Base-by-base conservation (phyloP, 2,113 vertebrate genomes). In the Psammodynastes pulverulentus region DNA sequence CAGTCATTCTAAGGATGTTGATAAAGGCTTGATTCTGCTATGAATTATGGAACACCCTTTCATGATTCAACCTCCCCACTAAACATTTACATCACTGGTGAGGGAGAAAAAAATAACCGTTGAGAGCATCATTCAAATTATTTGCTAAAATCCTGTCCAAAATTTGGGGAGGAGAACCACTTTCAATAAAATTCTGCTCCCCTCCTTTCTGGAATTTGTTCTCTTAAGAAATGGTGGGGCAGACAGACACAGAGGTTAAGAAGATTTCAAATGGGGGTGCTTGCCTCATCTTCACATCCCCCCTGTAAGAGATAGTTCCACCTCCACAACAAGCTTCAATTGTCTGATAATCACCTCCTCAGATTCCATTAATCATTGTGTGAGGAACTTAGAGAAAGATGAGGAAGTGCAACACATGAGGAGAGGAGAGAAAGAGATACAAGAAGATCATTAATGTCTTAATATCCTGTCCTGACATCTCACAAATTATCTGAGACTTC, bases 381-480 rank as follows among this genome's bases (percentile, higher is more conserved):
- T 1, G 1, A 4, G 26, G 84, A 93, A 86, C 85, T 15, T 19
- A 0, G 90, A 34, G 86, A 90, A 94, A 93, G 94, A 95, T 2
- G 91, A 0, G 0, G 45, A 56, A 17, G 39, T 26, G 43, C 21
- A 0, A n/a, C 58, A 0, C 39, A 26, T 84, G 86, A 51, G 0
- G n/a, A 53, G 91, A 93, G 93, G 49, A 94, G 93, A 91, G 56
- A 26, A 6, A 94, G 8, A 95, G 95, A 94, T 93, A 94, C 91
- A 88, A 87, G 94, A 96, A 86, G 94, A 96, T 96, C 95, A 97
- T 97, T 97, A 97, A 96, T 94, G 94, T 95, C 95, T 97, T 96
- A 96, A 97, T 97, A 96, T 95, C 94, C 96, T 93, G 90, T 93
- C 94, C 94, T 97, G 95, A 97, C 97, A 94, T 96, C 96, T 96